Evolutionary conservation across 30 jellyfish, hydroid and myxozoan species (phyloP).

Genomic region (Turritopsis dohrnii): DNA sequence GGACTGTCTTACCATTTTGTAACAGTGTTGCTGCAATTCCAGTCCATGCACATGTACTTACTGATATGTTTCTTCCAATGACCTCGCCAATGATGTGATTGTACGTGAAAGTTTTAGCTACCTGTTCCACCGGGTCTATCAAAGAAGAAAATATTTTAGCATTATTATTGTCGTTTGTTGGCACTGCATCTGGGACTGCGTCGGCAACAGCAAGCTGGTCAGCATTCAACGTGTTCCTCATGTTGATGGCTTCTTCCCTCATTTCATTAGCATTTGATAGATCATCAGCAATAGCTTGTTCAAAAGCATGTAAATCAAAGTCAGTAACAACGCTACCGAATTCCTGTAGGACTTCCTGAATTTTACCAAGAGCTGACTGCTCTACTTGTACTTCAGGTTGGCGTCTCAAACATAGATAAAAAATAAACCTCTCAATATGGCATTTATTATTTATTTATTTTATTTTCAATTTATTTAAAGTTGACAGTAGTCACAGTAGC

Average conservation of each 20-base stretch:
- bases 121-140: neutral
- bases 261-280: neutral
- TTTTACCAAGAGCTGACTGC: neutral
- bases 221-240: neutral
- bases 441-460: no score
- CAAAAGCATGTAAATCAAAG: neutral
- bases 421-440: no score
- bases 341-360: neutral
- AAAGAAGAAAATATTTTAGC: neutral
- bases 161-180: neutral
- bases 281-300: neutral
- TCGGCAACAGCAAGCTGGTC: neutral
- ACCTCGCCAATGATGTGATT: conserved; percentile 17
- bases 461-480: no score
- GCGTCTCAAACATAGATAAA: neutral
- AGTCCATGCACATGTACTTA: neutral
- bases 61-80: neutral
- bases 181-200: neutral
- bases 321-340: neutral
- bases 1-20: neutral
- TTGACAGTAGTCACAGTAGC: no score
- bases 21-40: neutral
- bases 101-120: conserved; percentile 47
- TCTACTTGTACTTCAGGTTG: neutral
- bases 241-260: neutral